These are phyloP conservation scores for Phthorimaea operculella DNA, from an alignment of 1,140 invertebrate species.

Conservation along the genomic window DNA sequence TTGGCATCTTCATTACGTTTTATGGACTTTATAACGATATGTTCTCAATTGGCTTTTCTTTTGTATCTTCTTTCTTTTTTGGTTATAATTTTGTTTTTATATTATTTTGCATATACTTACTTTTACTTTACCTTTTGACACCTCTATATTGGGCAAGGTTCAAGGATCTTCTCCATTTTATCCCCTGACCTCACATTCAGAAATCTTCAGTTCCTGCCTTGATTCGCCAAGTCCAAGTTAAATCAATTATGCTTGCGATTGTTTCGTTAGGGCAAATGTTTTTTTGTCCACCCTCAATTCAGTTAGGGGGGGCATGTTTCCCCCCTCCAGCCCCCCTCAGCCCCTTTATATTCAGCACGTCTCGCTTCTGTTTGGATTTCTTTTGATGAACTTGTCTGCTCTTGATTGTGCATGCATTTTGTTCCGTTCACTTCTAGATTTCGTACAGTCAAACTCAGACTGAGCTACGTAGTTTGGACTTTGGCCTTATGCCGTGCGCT, in stretches of 20 bases:
- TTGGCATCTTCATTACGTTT: too few relatives aligned
- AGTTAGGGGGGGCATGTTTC: not conserved
- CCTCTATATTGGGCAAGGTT: too few relatives aligned
- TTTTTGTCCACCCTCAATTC: constrained; percentile 26
- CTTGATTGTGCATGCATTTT: constrained; percentile 33
- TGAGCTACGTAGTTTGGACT: too few relatives aligned
- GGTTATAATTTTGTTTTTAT: too few relatives aligned
- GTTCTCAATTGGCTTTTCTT: too few relatives aligned
- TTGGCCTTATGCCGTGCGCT: too few relatives aligned
- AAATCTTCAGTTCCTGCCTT: constrained; percentile 22
- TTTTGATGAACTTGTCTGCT: constrained; percentile 32
- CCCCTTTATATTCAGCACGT: constrained; percentile 29
- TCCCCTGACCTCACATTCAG: constrained; percentile 2
- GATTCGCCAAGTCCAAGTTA: constrained; percentile 45
- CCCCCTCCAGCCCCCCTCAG: constrained; percentile 4
- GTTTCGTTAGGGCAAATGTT: constrained; percentile 51
- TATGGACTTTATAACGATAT: too few relatives aligned
- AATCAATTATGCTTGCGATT: constrained; percentile 58
- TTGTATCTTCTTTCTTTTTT: too few relatives aligned
- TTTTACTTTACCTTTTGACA: too few relatives aligned
- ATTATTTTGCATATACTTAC: too few relatives aligned
- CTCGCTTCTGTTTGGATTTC: constrained; percentile 30
- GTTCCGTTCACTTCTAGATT: constrained; percentile 10
- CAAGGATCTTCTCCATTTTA: too few relatives aligned
- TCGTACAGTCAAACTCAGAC: too few relatives aligned